phyloP scores from a whole-genome alignment of 1,140 invertebrate species.

The Hyles vespertilio region DNA sequence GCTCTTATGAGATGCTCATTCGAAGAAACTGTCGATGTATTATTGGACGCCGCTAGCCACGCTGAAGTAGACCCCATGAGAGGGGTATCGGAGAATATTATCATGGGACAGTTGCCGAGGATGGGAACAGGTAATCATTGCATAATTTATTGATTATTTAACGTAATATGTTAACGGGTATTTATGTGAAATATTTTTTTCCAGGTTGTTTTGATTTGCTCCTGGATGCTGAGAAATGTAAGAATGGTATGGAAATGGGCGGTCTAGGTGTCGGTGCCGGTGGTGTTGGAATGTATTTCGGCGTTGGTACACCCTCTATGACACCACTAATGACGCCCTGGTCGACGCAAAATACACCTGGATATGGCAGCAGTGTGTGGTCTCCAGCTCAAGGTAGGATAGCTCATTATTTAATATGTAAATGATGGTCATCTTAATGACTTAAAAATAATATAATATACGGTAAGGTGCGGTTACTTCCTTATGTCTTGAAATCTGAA shows the following conservation, averaged over 20 bases:
- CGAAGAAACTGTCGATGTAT: conserved; percentile 97
- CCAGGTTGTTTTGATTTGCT: conserved; percentile 96
- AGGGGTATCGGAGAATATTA: conserved; percentile 99
- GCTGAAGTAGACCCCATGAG: conserved; percentile 98
- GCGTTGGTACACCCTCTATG: conserved; percentile 88
- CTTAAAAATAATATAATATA: no score
- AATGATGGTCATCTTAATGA: no score
- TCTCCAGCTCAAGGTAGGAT: conserved; percentile 84
- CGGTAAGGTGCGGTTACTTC: no score
- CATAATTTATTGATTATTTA: conserved; percentile 12
- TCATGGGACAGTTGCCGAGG: conserved; percentile 97
- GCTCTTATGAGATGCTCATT: conserved; percentile 99
- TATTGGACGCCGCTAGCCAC: conserved; percentile 98
- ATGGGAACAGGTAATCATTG: conserved; percentile 91
- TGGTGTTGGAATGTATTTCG: conserved; percentile 93
- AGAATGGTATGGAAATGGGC: conserved; percentile 98
- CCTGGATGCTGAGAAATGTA: conserved; percentile 98
- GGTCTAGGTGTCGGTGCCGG: conserved; percentile 84
- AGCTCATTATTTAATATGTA: no score
- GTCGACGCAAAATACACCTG: conserved; percentile 92
- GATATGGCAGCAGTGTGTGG: conserved; percentile 88
- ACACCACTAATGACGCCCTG: conserved; percentile 97
- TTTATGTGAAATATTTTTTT: no score
- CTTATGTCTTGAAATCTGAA: no score
- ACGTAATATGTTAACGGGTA: no score